A percentile compares a stretch with the other conserved stretches of the same genome.
Conservation (phyloP, 2,113 vertebrate species). For the Leptosomus discolor region DNA sequence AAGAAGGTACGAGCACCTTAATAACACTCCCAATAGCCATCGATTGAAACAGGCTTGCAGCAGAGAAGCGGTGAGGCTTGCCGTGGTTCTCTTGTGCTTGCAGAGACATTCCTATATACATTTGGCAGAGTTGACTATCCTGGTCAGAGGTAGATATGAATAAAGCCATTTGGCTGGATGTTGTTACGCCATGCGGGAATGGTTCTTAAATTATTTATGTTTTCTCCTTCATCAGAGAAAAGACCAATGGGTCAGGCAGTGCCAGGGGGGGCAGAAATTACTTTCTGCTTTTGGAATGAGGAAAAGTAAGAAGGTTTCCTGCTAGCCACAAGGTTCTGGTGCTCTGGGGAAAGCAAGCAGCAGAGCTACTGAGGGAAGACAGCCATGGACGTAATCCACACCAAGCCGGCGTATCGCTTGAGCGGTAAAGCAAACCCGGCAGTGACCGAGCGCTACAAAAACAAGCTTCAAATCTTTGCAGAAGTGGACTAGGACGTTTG, state of each 20-base stretch:
- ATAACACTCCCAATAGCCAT: background rate
- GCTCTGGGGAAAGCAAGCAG: background rate
- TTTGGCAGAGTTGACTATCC: background rate
- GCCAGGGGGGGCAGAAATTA: background rate
- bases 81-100: fast-evolving
- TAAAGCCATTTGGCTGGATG: background rate
- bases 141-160: background rate
- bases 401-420: background rate
- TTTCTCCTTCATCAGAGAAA: background rate
- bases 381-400: background rate
- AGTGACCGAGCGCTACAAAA: background rate
- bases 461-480: background rate
- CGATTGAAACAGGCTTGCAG: background rate
- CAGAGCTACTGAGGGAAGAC: background rate
- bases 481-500: background rate
- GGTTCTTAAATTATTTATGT: background rate
- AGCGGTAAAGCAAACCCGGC: background rate
- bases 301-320: background rate
- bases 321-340: background rate
- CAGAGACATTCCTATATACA: background rate
- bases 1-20: background rate
- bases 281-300: background rate
- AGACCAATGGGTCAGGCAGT: background rate
- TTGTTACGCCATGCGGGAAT: background rate
- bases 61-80: background rate